These are phyloP conservation scores for Pelobates cultripes DNA, from an alignment of 2,797 vertebrate species.

Conservation along the genomic window DNA sequence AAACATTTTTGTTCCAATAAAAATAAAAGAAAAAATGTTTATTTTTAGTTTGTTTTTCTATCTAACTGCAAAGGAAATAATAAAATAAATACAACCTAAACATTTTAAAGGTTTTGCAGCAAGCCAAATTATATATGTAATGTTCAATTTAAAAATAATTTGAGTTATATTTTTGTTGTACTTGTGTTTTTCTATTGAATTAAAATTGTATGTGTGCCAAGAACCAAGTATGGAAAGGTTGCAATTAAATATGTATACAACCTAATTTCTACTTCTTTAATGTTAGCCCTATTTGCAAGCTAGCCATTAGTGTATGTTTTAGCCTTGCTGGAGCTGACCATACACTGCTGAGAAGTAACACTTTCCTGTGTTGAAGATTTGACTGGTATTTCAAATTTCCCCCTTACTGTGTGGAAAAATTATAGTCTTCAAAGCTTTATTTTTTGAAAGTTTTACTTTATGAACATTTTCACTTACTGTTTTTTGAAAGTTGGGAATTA, in stretches of 20 bases:
- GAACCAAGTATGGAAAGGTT: too few relatives aligned
- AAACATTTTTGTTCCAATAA: too few relatives aligned
- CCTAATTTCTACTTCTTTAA: not conserved
- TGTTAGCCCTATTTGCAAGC: not conserved
- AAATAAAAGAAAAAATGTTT: too few relatives aligned
- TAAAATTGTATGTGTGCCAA: too few relatives aligned
- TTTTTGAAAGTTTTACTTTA: slow-evolving; percentile 20
- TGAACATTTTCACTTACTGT: not conserved
- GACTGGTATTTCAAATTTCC: slow-evolving; percentile 17
- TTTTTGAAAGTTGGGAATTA: not conserved
- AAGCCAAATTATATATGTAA: too few relatives aligned
- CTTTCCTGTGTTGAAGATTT: not conserved
- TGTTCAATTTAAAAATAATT: too few relatives aligned
- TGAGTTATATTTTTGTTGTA: too few relatives aligned
- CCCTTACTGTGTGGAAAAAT: slow-evolving; percentile 4
- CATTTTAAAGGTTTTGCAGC: too few relatives aligned
- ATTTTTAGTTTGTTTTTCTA: too few relatives aligned
- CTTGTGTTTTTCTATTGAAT: too few relatives aligned
- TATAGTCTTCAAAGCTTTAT: not conserved
- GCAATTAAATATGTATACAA: not conserved
- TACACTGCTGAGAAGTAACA: not conserved
- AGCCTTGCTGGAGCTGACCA: slow-evolving; percentile 8
- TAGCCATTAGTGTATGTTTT: not conserved
- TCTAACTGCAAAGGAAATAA: too few relatives aligned
- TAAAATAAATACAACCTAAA: too few relatives aligned